These are phyloP conservation scores for Lineus longissimus DNA, from an alignment of 1,140 invertebrate genomes.

Conservation along the genomic window DNA sequence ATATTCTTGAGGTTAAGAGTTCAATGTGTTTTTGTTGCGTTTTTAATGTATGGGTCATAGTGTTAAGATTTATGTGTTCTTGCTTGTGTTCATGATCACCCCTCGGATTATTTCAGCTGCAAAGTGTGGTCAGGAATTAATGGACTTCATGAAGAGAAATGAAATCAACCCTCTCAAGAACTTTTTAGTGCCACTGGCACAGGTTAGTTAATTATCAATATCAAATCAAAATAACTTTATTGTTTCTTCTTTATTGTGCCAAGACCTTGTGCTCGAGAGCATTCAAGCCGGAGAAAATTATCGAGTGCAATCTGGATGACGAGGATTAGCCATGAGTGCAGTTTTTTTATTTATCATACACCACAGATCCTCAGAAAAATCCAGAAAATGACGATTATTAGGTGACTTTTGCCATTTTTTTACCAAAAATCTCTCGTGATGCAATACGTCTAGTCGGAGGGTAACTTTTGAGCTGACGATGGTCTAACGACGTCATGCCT, in stretches of 20 bases:
- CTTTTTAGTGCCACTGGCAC: constrained; percentile 73
- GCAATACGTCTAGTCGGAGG: too few relatives aligned
- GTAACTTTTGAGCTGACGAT: too few relatives aligned
- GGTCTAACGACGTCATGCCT: too few relatives aligned
- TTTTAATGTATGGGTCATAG: too few relatives aligned
- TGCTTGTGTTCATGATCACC: too few relatives aligned
- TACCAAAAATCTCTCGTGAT: background rate
- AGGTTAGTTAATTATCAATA: constrained; percentile 58
- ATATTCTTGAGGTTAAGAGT: too few relatives aligned
- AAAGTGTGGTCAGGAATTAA: constrained; percentile 69
- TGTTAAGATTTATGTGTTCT: background rate
- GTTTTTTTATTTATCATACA: background rate
- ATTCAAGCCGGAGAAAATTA: too few relatives aligned
- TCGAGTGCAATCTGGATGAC: too few relatives aligned
- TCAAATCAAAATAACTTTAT: background rate
- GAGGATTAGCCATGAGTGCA: too few relatives aligned
- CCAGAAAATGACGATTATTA: background rate
- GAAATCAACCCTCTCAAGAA: constrained; percentile 76
- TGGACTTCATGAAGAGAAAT: constrained; percentile 75
- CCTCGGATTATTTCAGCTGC: constrained; percentile 62
- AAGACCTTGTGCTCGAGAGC: background rate
- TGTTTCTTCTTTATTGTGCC: background rate
- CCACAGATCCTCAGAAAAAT: background rate
- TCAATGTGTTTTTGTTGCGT: too few relatives aligned
- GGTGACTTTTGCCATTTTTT: background rate